phyloP scores from a whole-genome alignment of 1,140 invertebrate species.

The Scaptodrosophila lebanonensis region DNA sequence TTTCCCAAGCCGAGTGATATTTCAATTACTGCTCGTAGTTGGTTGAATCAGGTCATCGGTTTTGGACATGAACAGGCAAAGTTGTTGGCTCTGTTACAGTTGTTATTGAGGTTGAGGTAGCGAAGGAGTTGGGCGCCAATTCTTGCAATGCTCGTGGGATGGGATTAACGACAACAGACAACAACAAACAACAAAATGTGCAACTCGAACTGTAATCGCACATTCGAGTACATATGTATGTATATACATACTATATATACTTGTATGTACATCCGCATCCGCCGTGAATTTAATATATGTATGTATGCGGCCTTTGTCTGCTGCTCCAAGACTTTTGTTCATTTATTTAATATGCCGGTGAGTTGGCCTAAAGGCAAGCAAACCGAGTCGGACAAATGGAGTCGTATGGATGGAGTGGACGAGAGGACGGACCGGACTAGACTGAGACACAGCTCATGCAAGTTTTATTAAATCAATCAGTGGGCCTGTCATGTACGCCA shows the following conservation, averaged over 20 bases:
- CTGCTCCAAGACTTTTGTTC: conserved; percentile 31
- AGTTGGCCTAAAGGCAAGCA: conserved; percentile 33
- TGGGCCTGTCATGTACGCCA: conserved; percentile 38
- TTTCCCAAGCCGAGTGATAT: conserved; percentile 48
- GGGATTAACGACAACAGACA: conserved; percentile 27
- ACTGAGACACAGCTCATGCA: conserved; percentile 48
- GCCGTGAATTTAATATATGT: no score
- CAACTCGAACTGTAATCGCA: conserved; percentile 43
- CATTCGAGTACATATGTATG: conserved; percentile 41
- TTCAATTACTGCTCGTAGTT: conserved; percentile 66
- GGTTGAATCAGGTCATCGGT: conserved; percentile 65
- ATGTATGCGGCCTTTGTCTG: background rate
- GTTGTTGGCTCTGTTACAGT: conserved; percentile 20
- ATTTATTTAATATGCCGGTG: conserved; percentile 54
- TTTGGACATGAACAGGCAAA: conserved; percentile 59
- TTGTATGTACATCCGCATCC: no score
- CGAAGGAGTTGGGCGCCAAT: background rate
- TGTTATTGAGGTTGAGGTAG: conserved; percentile 23
- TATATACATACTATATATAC: no score
- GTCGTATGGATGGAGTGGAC: conserved; percentile 5
- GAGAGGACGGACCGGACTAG: no score
- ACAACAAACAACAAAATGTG: conserved; percentile 18
- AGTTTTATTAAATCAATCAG: conserved; percentile 75
- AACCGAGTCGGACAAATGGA: conserved; percentile 10
- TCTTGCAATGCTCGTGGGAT: conserved; percentile 11